Conservation (phyloP, 2,113 vertebrate species). For the Lagenorhynchus albirostris region DNA sequence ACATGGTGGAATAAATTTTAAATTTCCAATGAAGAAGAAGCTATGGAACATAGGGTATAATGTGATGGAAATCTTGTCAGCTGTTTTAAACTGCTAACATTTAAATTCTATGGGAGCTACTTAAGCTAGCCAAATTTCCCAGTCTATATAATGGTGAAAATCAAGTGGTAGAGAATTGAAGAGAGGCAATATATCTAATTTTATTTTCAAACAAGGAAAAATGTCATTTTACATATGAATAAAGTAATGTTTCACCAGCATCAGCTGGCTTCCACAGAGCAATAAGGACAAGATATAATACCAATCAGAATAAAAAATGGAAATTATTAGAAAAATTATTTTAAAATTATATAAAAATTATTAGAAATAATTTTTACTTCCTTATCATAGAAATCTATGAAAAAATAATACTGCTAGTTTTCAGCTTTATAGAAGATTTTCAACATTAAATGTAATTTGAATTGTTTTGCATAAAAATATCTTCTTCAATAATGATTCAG, state of each 20-base stretch:
- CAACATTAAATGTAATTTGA: not conserved
- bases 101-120: not conserved
- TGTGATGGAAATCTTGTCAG: not conserved
- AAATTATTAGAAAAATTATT: too few relatives aligned
- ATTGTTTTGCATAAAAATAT: not conserved
- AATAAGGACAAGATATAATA: not conserved
- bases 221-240: not conserved
- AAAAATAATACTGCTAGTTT: not conserved
- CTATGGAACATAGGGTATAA: not conserved
- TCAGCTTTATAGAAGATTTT: not conserved
- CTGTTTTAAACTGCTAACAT: not conserved
- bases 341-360: too few relatives aligned
- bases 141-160: not conserved
- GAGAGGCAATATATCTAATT: not conserved
- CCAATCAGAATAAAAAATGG: not conserved
- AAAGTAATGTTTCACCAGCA: not conserved
- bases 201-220: not conserved
- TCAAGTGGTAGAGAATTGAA: not conserved
- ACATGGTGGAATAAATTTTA: slow-evolving; percentile 48
- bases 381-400: not conserved
- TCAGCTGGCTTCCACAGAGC: not conserved
- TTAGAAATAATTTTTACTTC: not conserved
- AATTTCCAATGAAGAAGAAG: not conserved
- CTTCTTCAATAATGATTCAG: not conserved
- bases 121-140: not conserved